Evolutionary conservation across 2,113 vertebrate species (phyloP).

Genomic region (Brachyistius frenatus): DNA sequence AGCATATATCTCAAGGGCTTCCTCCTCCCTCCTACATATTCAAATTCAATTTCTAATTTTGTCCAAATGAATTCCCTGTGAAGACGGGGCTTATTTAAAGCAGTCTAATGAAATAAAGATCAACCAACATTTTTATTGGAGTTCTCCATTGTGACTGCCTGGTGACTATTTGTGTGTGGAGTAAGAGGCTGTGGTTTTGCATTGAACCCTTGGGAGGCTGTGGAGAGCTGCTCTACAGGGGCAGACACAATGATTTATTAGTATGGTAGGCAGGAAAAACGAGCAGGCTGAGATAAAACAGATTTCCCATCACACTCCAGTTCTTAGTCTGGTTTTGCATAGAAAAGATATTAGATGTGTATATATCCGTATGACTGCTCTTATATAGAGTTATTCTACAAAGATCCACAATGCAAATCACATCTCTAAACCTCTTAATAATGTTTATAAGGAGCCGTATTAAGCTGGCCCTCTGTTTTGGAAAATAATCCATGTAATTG

Average conservation of each 20-base stretch:
- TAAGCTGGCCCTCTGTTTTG: not conserved
- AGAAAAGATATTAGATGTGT: constrained; percentile 5
- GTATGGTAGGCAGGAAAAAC: constrained; percentile 60
- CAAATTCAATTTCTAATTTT: constrained; percentile 76
- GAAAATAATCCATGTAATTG: constrained; percentile 3
- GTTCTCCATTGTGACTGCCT: constrained; percentile 55
- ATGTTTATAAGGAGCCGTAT: constrained; percentile 14
- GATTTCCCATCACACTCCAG: constrained; percentile 58
- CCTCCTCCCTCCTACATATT: constrained; percentile 67
- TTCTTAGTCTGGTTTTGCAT: constrained; percentile 34
- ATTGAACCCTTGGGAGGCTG: constrained; percentile 70
- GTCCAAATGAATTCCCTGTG: constrained; percentile 70
- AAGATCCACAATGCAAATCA: constrained; percentile 16
- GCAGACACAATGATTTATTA: constrained; percentile 72
- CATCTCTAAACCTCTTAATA: constrained; percentile 16
- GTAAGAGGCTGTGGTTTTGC: constrained; percentile 72
- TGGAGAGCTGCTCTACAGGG: constrained; percentile 63
- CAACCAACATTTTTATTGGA: constrained; percentile 62
- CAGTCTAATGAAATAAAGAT: constrained; percentile 73
- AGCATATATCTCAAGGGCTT: constrained; percentile 64
- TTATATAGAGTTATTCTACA: constrained; percentile 7
- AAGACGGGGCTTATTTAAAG: constrained; percentile 65
- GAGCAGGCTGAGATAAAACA: constrained; percentile 71
- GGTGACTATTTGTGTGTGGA: constrained; percentile 46
- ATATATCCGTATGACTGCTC: constrained; percentile 7